These are phyloP conservation scores for Cranoglanis bouderius DNA, from an alignment of 2,113 vertebrate species.

Conservation along the genomic window DNA sequence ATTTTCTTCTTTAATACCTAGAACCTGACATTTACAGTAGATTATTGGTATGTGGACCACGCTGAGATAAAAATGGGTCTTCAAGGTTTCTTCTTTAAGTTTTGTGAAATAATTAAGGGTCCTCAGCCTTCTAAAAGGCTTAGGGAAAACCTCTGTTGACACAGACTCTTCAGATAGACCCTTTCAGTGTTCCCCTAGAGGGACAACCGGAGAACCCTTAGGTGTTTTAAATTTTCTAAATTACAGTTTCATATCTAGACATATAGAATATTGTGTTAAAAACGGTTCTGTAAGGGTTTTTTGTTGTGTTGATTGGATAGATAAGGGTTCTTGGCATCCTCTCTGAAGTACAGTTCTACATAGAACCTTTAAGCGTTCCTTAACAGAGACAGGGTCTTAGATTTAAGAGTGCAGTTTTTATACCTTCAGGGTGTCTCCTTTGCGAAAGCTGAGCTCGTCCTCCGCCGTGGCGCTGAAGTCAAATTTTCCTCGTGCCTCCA, in stretches of 20 bases:
- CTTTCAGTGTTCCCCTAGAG: background rate
- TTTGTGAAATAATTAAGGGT: background rate
- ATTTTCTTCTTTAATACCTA: background rate
- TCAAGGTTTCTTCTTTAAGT: background rate
- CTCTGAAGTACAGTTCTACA: background rate
- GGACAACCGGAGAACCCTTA: background rate
- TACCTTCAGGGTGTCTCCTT: slow-evolving; percentile 90
- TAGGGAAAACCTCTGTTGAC: background rate
- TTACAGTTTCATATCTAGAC: background rate
- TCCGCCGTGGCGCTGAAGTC: slow-evolving; percentile 83
- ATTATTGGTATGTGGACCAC: background rate
- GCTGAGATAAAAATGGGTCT: no score
- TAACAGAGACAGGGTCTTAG: background rate
- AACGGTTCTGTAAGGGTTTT: background rate
- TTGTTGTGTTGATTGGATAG: background rate
- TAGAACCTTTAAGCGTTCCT: background rate
- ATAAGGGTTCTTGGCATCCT: background rate
- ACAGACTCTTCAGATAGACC: background rate
- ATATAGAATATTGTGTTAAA: background rate
- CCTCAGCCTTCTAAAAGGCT: background rate
- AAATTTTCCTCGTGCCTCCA: slow-evolving; percentile 90
- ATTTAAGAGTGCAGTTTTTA: slow-evolving; percentile 24
- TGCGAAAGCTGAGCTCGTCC: slow-evolving; percentile 90
- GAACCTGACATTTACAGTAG: background rate
- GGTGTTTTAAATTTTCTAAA: background rate